These are phyloP conservation scores for Ianthella basta DNA, from an alignment of 37 sponge, comb jelly and placozoan species.

Conservation along the genomic window DNA sequence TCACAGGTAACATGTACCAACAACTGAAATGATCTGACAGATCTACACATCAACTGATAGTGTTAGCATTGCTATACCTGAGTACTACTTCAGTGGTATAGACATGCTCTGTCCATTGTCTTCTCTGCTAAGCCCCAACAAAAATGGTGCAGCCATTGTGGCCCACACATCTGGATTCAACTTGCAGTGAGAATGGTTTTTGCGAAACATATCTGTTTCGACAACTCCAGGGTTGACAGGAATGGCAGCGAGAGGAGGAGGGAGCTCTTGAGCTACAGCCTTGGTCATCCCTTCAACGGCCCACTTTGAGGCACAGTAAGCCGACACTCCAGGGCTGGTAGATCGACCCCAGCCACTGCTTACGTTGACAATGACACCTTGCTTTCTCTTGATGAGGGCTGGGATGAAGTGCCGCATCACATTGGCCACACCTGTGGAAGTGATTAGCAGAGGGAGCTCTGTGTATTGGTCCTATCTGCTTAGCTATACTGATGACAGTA, in stretches of 20 bases:
- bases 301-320: constrained; percentile 39
- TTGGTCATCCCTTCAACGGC: constrained; percentile 25
- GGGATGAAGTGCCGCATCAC: constrained; percentile 33
- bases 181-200: background rate
- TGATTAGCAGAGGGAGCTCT: too few species aligned
- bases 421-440: constrained; percentile 28
- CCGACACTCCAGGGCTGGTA: constrained; percentile 23
- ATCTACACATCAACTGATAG: too few species aligned
- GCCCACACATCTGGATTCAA: constrained; percentile 32
- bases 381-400: constrained; percentile 10
- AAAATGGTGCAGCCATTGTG: constrained; percentile 19
- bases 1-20: too few species aligned
- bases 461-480: too few species aligned
- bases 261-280: constrained; percentile 33
- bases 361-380: constrained; percentile 38
- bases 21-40: too few species aligned
- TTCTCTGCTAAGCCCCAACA: background rate
- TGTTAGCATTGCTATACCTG: too few species aligned
- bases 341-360: constrained; percentile 31
- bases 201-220: constrained; percentile 31
- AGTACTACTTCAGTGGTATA: background rate
- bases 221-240: constrained; percentile 30
- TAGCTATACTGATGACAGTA: background rate
- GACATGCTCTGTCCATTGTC: constrained; percentile 19
- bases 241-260: constrained; percentile 17